Conservation (phyloP, 2,113 vertebrate species). For the Barnardius zonarius region DNA sequence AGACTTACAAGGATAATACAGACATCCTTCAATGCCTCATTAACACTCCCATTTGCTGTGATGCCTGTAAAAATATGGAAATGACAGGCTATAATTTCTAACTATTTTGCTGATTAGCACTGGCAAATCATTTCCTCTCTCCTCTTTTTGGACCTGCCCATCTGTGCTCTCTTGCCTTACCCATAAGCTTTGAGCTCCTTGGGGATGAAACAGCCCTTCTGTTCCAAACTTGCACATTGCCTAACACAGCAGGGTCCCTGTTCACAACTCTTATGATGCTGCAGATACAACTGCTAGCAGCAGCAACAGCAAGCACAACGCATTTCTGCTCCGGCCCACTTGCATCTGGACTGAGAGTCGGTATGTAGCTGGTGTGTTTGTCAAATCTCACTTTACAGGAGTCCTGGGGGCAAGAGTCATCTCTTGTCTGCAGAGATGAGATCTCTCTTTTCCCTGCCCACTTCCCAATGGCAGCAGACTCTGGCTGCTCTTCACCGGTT, state of each 20-base stretch:
- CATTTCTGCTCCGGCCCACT: neutral
- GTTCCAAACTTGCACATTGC: neutral
- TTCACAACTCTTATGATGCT: neutral
- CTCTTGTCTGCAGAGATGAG: neutral
- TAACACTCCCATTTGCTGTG: neutral
- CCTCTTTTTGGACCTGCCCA: neutral
- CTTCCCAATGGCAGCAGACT: neutral
- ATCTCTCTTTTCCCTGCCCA: neutral
- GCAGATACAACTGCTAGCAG: neutral
- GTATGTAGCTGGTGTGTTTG: neutral
- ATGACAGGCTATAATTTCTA: neutral
- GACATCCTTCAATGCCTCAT: neutral
- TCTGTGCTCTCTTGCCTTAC: neutral
- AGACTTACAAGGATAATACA: neutral
- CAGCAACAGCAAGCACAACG: neutral
- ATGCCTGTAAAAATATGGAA: neutral
- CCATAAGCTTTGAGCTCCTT: neutral
- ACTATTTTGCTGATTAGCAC: neutral
- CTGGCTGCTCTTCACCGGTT: neutral
- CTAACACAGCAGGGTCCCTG: neutral
- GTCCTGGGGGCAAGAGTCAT: neutral
- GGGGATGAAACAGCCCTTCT: neutral
- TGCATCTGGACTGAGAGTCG: neutral
- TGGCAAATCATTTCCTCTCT: neutral
- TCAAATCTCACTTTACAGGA: neutral